Evolutionary conservation across 92 coral and sea anemone species (phyloP), one percentile per base, ranked within the genome.

Genomic region (Parazoanthus atlanticus): DNA sequence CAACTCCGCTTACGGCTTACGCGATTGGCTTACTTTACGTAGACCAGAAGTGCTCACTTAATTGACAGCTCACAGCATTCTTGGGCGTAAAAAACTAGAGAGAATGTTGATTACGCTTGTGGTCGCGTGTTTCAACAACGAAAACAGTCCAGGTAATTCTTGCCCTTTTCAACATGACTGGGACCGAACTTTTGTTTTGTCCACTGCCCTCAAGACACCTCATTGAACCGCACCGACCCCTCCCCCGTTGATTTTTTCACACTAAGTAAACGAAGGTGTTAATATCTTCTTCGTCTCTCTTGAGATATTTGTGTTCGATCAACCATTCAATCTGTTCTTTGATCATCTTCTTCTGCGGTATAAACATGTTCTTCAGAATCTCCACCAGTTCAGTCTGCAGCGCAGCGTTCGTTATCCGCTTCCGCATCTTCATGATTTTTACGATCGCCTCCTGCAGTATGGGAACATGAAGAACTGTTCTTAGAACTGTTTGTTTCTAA

Each of bases 291-390:
- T 96, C 99, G 89, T 96, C 98, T 88, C 99, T 88, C 78, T 93
- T 92, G 30, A 96, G 90, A 78, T 96, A 96, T 88, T 96, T 96
- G 84, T 96, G 99, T 81, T 96, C 99, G 47, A 96, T 96, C 47
- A 96, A 91, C 99, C 99, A 96, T 90, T 96, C 99, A 33, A 93
- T 96, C 79, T 96, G 99, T 90, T 96, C 99, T 76, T 96, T 96
- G 56, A 96, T 96, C 98, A 96, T 95, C 90, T 96, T 96, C 93
- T 96, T 96, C 84, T 96, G 99, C n/a, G 99, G 99, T 52, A 96
- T 96, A 86, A 96, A 96, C 98, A 96, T 96, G 90, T 96, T 96
- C 89, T 96, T 96, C 36, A 96, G 93, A 88, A 96, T 96, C 86
- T 96, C 99, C 0, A 96, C 99, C 31, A 96, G 96, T 90, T 96